Conservation (phyloP, 2,113 vertebrate species). For the Narcine bancroftii region DNA sequence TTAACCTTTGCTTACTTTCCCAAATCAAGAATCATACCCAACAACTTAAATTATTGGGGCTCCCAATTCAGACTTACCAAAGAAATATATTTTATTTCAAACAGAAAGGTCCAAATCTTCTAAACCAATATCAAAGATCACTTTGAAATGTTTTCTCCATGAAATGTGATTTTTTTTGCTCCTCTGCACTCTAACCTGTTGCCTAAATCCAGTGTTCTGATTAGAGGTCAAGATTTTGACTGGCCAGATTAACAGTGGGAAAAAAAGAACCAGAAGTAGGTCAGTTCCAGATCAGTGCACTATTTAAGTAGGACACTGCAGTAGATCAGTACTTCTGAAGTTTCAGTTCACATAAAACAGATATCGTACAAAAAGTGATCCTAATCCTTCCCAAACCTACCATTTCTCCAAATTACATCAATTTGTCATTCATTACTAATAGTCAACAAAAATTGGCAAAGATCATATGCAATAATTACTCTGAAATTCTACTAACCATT, state of each 20-base stretch:
- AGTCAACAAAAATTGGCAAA: not conserved
- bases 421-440: not conserved
- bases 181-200: not conserved
- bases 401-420: not conserved
- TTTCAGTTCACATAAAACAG: not conserved
- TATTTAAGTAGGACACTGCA: not conserved
- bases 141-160: not conserved
- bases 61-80: not conserved
- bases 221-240: not conserved
- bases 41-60: too few relatives aligned
- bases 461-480: not conserved
- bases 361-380: not conserved
- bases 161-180: not conserved
- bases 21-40: not conserved
- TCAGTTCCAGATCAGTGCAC: not conserved
- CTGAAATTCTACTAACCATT: not conserved
- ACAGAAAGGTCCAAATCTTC: not conserved
- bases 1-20: not conserved
- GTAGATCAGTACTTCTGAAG: not conserved
- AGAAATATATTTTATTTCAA: not conserved
- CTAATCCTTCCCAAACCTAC: not conserved
- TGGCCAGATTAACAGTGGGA: not conserved
- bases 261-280: slow-evolving; percentile 15
- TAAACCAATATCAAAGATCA: not conserved
- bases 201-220: not conserved